Conservation (phyloP, 2,113 vertebrate genomes). For the Narcine bancroftii region DNA sequence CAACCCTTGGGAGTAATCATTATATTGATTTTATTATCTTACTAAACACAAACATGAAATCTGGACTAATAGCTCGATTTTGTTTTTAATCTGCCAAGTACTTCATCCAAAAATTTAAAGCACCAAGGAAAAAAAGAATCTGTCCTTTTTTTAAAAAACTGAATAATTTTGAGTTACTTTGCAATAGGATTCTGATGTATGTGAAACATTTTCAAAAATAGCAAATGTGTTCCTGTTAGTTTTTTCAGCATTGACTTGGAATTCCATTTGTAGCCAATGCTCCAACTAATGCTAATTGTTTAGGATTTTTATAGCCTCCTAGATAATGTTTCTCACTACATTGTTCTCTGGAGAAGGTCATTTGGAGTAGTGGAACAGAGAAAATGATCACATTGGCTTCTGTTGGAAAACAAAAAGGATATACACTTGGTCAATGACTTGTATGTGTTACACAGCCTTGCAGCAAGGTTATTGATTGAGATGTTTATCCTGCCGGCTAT, state of each 20-base stretch:
- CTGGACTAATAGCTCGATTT: conserved; percentile 8
- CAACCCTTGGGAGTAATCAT: conserved; percentile 15
- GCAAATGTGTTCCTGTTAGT: neutral
- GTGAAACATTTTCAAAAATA: neutral
- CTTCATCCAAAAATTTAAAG: neutral
- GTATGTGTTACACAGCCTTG: neutral
- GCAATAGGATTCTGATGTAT: neutral
- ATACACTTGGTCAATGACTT: neutral
- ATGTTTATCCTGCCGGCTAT: neutral
- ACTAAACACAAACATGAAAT: neutral
- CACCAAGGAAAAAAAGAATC: neutral
- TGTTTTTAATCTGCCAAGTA: conserved; percentile 4
- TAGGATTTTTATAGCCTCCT: neutral
- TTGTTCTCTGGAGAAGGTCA: neutral
- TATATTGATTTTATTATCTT: conserved; percentile 1
- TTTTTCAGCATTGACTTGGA: neutral
- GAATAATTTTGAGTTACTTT: neutral
- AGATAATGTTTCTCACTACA: neutral
- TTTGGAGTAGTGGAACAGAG: neutral
- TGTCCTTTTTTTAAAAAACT: neutral
- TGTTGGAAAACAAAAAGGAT: neutral
- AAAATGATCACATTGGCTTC: neutral
- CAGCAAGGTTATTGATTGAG: neutral
- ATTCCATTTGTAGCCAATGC: neutral
- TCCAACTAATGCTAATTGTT: neutral